phyloP scores from a whole-genome alignment of 2,797 vertebrate species.

The Parauchenoglanis punctatus region DNA sequence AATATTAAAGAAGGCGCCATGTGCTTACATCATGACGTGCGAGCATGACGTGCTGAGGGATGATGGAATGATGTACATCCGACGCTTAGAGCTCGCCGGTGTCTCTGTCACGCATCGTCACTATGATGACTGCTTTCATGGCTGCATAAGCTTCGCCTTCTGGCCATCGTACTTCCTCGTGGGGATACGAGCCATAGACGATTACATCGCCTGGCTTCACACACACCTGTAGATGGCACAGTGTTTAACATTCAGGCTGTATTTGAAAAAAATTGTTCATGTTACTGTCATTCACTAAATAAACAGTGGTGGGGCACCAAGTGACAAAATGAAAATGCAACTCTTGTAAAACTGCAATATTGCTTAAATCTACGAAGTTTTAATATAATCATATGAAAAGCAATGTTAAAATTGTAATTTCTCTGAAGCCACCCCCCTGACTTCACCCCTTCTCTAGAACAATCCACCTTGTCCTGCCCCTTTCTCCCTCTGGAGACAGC shows the following conservation, averaged over 20 bases:
- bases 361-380: background rate
- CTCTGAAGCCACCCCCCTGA: background rate
- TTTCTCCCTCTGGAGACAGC: background rate
- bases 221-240: slow-evolving; percentile 80
- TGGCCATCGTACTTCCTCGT: slow-evolving; percentile 84
- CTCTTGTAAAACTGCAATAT: background rate
- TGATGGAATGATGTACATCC: slow-evolving; percentile 89
- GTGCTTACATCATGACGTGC: slow-evolving; percentile 87
- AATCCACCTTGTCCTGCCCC: background rate
- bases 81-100: slow-evolving; percentile 81
- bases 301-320: background rate
- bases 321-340: background rate
- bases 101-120: slow-evolving; percentile 85
- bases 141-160: slow-evolving; percentile 81
- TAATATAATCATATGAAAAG: background rate
- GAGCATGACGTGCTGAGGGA: slow-evolving; percentile 91
- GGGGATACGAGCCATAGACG: slow-evolving; percentile 74
- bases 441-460: background rate
- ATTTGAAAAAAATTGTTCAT: background rate
- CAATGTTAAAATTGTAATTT: background rate
- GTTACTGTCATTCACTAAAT: background rate
- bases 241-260: background rate
- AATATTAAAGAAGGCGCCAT: slow-evolving; percentile 78
- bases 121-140: slow-evolving; percentile 89
- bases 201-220: slow-evolving; percentile 86